Evolutionary conservation across 2,888 invertebrate species (phyloP).

Genomic region (Nephrotoma guestfalica): DNA sequence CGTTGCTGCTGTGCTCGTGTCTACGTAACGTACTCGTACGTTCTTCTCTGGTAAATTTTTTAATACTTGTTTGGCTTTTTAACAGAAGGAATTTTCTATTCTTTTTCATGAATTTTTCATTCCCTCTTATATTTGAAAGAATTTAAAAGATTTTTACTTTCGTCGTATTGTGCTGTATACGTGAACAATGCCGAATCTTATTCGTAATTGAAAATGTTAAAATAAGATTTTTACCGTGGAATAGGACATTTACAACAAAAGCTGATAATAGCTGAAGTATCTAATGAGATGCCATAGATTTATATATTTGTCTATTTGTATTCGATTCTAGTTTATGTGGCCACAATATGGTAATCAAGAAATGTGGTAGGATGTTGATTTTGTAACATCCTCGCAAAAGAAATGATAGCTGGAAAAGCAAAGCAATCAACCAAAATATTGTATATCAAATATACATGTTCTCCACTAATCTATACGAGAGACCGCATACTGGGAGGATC

Average conservation of each 20-base stretch:
- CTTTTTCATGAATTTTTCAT: neutral
- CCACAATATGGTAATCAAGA: no score
- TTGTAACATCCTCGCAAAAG: no score
- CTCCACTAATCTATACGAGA: no score
- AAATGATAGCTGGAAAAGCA: fast-evolving
- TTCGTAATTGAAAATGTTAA: neutral
- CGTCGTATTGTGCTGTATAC: neutral
- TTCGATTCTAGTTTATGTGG: no score
- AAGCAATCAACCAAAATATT: no score
- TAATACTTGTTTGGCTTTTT: neutral
- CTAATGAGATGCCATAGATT: no score
- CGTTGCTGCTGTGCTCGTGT: no score
- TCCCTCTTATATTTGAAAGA: neutral
- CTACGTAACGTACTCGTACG: neutral
- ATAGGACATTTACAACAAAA: neutral
- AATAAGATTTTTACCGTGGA: neutral
- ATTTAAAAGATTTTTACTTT: neutral
- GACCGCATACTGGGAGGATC: no score
- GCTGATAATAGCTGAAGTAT: neutral
- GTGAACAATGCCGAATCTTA: neutral
- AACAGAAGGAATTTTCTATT: neutral
- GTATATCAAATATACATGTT: no score
- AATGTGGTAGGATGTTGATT: no score
- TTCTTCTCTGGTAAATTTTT: neutral
- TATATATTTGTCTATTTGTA: no score